Conservation (phyloP, 2,113 vertebrate genomes). For the Blennius ocellaris region DNA sequence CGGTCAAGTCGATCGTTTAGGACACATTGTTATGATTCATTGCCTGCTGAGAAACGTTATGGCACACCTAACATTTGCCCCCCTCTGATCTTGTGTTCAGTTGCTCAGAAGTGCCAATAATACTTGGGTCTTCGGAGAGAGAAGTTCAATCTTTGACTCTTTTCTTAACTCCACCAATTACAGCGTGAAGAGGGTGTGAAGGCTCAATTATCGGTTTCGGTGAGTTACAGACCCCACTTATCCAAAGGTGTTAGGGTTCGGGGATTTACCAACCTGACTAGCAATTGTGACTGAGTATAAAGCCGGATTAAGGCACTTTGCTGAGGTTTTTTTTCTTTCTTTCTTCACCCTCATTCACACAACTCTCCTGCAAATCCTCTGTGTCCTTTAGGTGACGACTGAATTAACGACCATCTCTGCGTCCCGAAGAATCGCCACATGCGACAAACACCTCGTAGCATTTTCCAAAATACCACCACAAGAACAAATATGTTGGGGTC, state of each 20-base stretch:
- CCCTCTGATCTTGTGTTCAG: no score
- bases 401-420: slow-evolving; percentile 31
- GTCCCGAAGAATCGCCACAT: slow-evolving; percentile 27
- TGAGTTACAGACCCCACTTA: not conserved
- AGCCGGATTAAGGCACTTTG: not conserved
- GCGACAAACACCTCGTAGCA: slow-evolving; percentile 38
- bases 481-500: slow-evolving; percentile 63
- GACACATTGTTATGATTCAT: no score
- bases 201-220: not conserved
- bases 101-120: not conserved
- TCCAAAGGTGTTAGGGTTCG: not conserved
- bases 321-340: slow-evolving; percentile 1
- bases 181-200: not conserved
- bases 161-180: slow-evolving; percentile 3
- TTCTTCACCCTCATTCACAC: slow-evolving; percentile 1
- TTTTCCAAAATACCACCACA: slow-evolving; percentile 45
- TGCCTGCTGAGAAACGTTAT: no score
- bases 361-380: not conserved
- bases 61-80: no score
- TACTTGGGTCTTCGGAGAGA: not conserved
- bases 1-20: no score
- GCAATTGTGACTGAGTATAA: not conserved
- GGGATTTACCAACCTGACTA: not conserved
- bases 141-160: not conserved
- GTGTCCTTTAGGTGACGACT: slow-evolving; percentile 22